These are phyloP conservation scores for Lithosia quadra DNA, from an alignment of 2,888 invertebrate genomes.

Conservation along the genomic window DNA sequence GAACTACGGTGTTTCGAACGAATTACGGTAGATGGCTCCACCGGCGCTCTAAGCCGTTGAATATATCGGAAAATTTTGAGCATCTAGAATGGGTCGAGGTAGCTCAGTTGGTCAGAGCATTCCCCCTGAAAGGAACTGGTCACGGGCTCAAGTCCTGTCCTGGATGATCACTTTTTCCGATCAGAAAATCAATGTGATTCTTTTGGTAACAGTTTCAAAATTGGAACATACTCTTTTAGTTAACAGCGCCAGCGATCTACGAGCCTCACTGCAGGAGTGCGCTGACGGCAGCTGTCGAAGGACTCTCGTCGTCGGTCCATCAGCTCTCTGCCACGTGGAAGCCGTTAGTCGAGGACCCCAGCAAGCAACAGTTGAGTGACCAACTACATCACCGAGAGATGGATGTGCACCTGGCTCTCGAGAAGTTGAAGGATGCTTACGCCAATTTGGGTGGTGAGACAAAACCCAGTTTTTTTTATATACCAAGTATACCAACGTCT, in stretches of 20 bases:
- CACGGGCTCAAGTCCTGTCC: no score
- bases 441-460: constrained; percentile 43
- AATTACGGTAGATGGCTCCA: no score
- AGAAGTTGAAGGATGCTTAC: constrained; percentile 63
- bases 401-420: constrained; percentile 67
- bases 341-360: constrained; percentile 61
- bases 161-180: no score
- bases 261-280: constrained; percentile 79
- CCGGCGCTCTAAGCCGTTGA: no score
- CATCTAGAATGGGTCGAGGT: no score
- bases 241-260: constrained; percentile 69
- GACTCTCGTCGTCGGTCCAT: constrained; percentile 59
- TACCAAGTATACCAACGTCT: no score
- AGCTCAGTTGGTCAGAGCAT: no score
- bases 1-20: no score
- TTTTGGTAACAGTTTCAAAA: not conserved
- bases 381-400: constrained; percentile 51
- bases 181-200: no score
- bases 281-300: constrained; percentile 64
- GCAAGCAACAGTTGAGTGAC: constrained; percentile 43
- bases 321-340: constrained; percentile 57
- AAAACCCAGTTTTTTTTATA: not conserved
- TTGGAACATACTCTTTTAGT: constrained; percentile 48
- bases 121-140: no score
- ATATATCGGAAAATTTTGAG: no score